Percentiles rank a stretch among this genome's conserved stretches.
Conservation (phyloP, 2,113 vertebrate species). For the Tragelaphus scriptus region DNA sequence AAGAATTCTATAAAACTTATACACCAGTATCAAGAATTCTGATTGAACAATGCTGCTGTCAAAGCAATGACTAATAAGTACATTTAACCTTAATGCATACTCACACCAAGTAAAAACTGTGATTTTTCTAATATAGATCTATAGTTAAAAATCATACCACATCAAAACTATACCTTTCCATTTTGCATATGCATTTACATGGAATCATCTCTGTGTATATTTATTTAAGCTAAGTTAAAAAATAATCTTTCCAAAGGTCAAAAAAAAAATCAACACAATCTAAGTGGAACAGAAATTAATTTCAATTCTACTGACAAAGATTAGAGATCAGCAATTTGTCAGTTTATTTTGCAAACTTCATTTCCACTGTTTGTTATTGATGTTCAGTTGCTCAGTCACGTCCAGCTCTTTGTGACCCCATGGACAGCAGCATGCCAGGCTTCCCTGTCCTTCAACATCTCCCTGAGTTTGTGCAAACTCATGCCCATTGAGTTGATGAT, state of each 20-base stretch:
- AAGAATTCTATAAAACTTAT: constrained; percentile 17
- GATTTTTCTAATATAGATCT: constrained; percentile 11
- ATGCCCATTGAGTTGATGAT: not conserved
- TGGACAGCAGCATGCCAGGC: not conserved
- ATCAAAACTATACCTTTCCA: constrained; percentile 12
- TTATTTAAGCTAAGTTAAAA: not conserved
- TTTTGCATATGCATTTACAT: not conserved
- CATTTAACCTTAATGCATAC: not conserved
- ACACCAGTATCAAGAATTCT: not conserved
- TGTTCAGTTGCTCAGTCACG: not conserved
- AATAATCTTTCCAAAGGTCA: not conserved
- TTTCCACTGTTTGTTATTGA: not conserved
- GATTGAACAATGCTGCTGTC: not conserved
- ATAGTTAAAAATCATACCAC: constrained; percentile 22
- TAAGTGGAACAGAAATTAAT: constrained; percentile 12
- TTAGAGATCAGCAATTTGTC: not conserved
- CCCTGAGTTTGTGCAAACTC: not conserved
- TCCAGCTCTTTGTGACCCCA: not conserved
- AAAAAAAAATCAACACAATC: not conserved
- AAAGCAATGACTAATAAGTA: constrained; percentile 41
- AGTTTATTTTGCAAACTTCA: not conserved
- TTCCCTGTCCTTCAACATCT: not conserved
- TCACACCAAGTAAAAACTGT: constrained; percentile 19
- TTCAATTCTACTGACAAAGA: not conserved
- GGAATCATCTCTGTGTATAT: not conserved